Base-by-base conservation (phyloP, 2,797 vertebrate species). In the Zenarchopterus dispar region DNA sequence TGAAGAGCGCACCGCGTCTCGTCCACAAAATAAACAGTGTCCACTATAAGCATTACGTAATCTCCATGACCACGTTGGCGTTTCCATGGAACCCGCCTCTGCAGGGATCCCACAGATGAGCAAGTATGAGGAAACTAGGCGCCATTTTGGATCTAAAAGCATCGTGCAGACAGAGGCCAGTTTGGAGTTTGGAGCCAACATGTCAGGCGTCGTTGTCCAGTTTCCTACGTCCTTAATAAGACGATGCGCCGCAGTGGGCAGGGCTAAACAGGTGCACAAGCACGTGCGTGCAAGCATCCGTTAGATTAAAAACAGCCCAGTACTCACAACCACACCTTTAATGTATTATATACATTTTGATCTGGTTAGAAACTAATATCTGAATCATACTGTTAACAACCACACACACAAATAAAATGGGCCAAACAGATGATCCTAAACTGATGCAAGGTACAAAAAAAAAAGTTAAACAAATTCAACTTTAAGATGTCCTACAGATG, bases 1-100 rank as follows among this genome's bases (percentile, higher is more conserved):
- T 17, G 8, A 17, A 51, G 21, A 48, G 43, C 66, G 63, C 76
- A 64, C 44, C 49, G 8, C 46, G 31, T 56, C 48, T 62, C 46
- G n/a, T 77, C 48, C 62, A 60, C 43, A 81, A 77, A 73, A 80
- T 72, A 73, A 77, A 82, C 79, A 85, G 73, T 48, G 63, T n/a
- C 70, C 67, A 56, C 73, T 74, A 63, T 58, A 75, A 49, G 56
- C 73, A 90, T 93, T 88, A 90, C 86, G 84, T 92, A 85, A 92
- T 69, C 78, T 11, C 43, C 56, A 17, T 47, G 31, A 6, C 50
- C 44, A 50, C 8, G n/a, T 62, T 50, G 65, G 46, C 28, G 87
- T 92, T 91, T 62, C 80, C 68, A 65, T 49, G 84, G 85, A 70
- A 87, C 89, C 88, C 46, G 78, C 77, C 62, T 88, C 83, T 81